Conservation (phyloP, 2,888 invertebrate species). For the Capitulum mitella region DNA sequence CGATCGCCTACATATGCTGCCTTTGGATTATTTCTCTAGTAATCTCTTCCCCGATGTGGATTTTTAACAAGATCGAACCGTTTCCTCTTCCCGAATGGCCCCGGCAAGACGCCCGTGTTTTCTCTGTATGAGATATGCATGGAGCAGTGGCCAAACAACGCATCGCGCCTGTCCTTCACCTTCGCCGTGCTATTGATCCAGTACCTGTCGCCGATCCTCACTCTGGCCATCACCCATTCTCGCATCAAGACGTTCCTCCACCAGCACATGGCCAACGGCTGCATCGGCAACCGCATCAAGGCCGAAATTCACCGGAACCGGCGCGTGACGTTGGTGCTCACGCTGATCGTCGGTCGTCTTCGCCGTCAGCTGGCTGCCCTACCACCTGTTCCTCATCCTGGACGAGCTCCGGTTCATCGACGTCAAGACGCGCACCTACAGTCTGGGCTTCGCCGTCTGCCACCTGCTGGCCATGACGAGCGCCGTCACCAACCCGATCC, state of each 20-base stretch:
- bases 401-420: slow-evolving; percentile 41
- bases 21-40: slow-evolving; percentile 48
- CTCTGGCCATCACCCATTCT: slow-evolving; percentile 47
- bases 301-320: slow-evolving; percentile 39
- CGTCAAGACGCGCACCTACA: slow-evolving; percentile 29
- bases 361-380: slow-evolving; percentile 52
- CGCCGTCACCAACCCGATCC: slow-evolving; percentile 53
- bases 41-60: slow-evolving; percentile 46
- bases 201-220: slow-evolving; percentile 48
- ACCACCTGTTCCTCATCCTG: slow-evolving; percentile 50
- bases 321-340: slow-evolving; percentile 46
- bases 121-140: slow-evolving; percentile 44
- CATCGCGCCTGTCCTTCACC: slow-evolving; percentile 44
- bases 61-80: slow-evolving; percentile 43
- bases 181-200: slow-evolving; percentile 47
- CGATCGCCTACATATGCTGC: slow-evolving; percentile 45
- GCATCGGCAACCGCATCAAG: slow-evolving; percentile 30
- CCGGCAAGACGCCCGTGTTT: slow-evolving; percentile 37
- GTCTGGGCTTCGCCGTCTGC: slow-evolving; percentile 47
- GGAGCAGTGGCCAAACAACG: slow-evolving; percentile 43
- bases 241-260: slow-evolving; percentile 46
- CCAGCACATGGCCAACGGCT: slow-evolving; percentile 39
- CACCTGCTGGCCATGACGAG: slow-evolving; percentile 53
- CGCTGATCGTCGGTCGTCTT: slow-evolving; percentile 51
- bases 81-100: slow-evolving; percentile 36